A percentile compares a stretch with the other conserved stretches of the same genome.
Conservation (phyloP, 2,888 invertebrate genomes). For the Actias luna region DNA sequence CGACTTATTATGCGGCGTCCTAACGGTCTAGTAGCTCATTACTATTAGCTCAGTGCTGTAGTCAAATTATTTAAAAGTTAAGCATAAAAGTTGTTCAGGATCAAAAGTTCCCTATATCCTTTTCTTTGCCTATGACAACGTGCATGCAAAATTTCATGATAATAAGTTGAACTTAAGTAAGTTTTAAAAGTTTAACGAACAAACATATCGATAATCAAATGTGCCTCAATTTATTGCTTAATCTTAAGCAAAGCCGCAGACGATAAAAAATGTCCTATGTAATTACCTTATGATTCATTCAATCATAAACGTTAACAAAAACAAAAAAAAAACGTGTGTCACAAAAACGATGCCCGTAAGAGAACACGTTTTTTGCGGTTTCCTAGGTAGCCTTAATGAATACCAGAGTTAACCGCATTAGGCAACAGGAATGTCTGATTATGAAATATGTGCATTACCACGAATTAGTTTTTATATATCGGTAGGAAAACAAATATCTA, state of each 20-base stretch:
- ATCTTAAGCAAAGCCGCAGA: slow-evolving; percentile 38
- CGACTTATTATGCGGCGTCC: not conserved
- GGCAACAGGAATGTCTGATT: slow-evolving; percentile 17
- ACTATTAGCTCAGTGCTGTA: too few relatives aligned
- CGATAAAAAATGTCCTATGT: slow-evolving; percentile 17
- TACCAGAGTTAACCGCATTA: slow-evolving; percentile 6
- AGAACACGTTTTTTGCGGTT: slow-evolving; percentile 38
- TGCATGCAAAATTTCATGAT: too few relatives aligned
- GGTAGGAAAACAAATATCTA: not conserved
- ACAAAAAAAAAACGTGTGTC: slow-evolving; percentile 27
- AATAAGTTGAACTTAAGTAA: too few relatives aligned
- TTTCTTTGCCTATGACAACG: too few relatives aligned
- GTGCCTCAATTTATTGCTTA: slow-evolving; percentile 17
- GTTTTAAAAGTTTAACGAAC: too few relatives aligned
- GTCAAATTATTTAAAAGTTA: too few relatives aligned
- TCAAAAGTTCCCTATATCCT: too few relatives aligned
- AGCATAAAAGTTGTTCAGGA: too few relatives aligned
- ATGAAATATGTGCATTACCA: slow-evolving; percentile 9
- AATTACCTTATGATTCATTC: slow-evolving; percentile 16
- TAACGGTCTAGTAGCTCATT: not conserved
- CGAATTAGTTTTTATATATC: not conserved
- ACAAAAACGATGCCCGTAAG: slow-evolving; percentile 41
- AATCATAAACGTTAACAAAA: slow-evolving; percentile 19
- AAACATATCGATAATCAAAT: too few relatives aligned
- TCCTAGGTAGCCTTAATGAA: slow-evolving; percentile 19